Percentiles rank a stretch among this genome's conserved stretches.
Conservation (phyloP, 2,113 vertebrate genomes). For the Melierax canorus region DNA sequence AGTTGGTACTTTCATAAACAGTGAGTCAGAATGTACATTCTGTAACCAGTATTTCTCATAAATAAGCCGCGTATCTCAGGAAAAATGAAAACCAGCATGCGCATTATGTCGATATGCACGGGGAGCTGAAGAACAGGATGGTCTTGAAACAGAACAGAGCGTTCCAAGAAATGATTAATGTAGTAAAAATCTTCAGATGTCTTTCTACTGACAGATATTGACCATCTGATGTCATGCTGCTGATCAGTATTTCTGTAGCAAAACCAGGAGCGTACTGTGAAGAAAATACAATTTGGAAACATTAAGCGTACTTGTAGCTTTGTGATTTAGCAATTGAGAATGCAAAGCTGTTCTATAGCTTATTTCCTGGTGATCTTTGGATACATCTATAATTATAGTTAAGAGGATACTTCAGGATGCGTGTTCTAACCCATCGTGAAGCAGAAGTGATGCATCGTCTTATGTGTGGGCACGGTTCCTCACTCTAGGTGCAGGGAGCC, state of each 20-base stretch:
- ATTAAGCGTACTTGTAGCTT: background rate
- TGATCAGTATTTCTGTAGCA: background rate
- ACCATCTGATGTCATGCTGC: background rate
- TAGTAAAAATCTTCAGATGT: background rate
- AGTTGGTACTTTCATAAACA: background rate
- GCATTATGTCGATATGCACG: background rate
- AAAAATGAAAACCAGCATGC: background rate
- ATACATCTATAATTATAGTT: background rate
- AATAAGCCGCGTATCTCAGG: background rate
- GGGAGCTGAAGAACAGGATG: background rate
- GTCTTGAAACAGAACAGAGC: background rate
- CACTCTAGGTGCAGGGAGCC: background rate
- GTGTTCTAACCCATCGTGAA: background rate
- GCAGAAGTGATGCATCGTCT: background rate
- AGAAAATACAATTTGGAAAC: background rate
- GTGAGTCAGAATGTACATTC: background rate
- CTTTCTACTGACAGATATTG: background rate
- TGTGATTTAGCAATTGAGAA: background rate
- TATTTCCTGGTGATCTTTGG: background rate
- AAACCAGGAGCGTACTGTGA: background rate
- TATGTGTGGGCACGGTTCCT: background rate
- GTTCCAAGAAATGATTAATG: background rate
- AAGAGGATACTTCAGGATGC: background rate
- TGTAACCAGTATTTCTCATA: background rate
- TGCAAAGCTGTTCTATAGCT: background rate